phyloP scores from a whole-genome alignment of 2,888 invertebrate species.

The Aporophyla lueneburgensis region DNA sequence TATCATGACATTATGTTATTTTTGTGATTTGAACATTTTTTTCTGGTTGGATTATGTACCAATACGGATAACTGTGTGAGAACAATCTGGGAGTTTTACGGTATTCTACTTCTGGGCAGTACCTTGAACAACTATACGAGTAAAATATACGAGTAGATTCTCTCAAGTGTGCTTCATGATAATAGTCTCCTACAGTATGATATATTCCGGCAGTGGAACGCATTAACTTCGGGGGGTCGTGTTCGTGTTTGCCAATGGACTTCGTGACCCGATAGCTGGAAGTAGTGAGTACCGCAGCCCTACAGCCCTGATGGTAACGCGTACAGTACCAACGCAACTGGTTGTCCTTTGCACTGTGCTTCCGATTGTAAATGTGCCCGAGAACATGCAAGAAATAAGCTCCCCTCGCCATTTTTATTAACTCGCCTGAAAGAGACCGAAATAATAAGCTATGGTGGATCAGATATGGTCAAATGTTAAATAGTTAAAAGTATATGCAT shows the following conservation, averaged over 20 bases:
- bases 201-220: constrained; percentile 12
- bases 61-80: no score
- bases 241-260: constrained; percentile 10
- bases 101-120: no score
- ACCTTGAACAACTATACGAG: no score
- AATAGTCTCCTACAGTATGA: constrained; percentile 23
- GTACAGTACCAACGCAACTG: constrained; percentile 46
- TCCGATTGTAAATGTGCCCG: constrained; percentile 38
- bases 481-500: no score
- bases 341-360: constrained; percentile 23
- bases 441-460: neutral
- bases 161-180: neutral
- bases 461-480: neutral
- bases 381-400: constrained; percentile 6
- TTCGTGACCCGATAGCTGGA: neutral
- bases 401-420: constrained; percentile 30
- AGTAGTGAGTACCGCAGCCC: constrained; percentile 49
- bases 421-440: constrained; percentile 22
- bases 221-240: constrained; percentile 26
- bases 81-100: no score
- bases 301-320: constrained; percentile 51
- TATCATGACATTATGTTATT: no score
- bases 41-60: no score
- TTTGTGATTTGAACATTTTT: no score
- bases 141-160: neutral